phyloP scores from a whole-genome alignment of 2,113 vertebrate genomes.

The Brienomyrus longianalis region DNA sequence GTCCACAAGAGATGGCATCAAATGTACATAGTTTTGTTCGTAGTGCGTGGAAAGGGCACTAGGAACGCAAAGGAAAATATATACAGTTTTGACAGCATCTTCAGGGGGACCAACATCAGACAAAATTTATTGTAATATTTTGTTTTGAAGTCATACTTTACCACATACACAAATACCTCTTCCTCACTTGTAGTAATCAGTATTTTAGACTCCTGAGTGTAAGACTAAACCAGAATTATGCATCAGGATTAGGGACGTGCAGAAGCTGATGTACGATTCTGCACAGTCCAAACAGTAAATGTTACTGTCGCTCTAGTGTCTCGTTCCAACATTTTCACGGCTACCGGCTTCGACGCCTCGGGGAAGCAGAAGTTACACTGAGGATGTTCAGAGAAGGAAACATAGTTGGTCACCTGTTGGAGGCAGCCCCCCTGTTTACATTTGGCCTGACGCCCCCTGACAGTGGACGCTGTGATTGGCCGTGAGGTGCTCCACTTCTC shows the following conservation, averaged over 20 bases:
- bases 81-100: conserved; percentile 16
- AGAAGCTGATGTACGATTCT: not conserved
- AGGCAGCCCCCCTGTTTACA: conserved; percentile 17
- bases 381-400: conserved; percentile 18
- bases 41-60: not conserved
- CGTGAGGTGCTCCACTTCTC: not conserved
- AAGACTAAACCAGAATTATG: not conserved
- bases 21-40: not conserved
- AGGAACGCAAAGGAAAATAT: conserved; percentile 34
- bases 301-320: too few relatives aligned
- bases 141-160: not conserved
- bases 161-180: not conserved
- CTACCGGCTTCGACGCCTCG: not conserved
- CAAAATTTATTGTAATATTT: conserved; percentile 17
- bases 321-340: not conserved
- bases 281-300: not conserved
- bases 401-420: conserved; percentile 29
- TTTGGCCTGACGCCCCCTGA: conserved; percentile 28
- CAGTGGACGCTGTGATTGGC: conserved; percentile 33
- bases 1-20: not conserved
- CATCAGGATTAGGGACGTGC: not conserved
- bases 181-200: not conserved
- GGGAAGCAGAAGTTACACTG: not conserved
- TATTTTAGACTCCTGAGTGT: not conserved
- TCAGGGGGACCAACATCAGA: not conserved